Base-by-base conservation (phyloP, 2,797 vertebrate species). In the Poeciliopsis turneri region DNA sequence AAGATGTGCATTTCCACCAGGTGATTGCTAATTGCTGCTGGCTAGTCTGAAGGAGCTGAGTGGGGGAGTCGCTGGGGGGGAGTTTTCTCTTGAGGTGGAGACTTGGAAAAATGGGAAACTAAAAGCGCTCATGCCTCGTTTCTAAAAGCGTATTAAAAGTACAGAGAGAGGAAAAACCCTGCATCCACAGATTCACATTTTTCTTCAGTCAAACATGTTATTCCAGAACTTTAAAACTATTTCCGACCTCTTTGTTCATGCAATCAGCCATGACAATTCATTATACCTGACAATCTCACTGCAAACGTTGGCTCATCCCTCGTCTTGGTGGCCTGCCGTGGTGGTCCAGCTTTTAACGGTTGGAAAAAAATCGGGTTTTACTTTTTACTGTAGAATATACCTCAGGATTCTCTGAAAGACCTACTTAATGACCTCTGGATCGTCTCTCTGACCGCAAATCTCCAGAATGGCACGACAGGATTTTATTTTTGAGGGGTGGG, bases 401-500 rank as follows among this genome's bases (percentile, higher is more conserved):
- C 36, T 2, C 3, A 76, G 55, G 20, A 10, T 64, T 61, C 57
- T 49, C 16, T 66, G 18, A 7, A 25, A 47, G 73, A 12, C 6
- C 41, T 16, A 72, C 46, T 30, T 12, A 76, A 68, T 55, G 43
- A 78, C 73, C 59, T n/a, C 59, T 39, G 1, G 57, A 86, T 79
- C 78, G 72, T 84, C 49, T 66, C 13, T 43, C 59, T 79, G 73
- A 85, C 76, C 64, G 82, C 45, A 72, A 59, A 68, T 89, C 55
- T 71, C 66, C 30, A 33, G 72, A 76, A 80, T 80, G 77, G 78
- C 57, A 28, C 74, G 81, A 91, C 86, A 78, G 39, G 79, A 86
- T 82, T 84, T 84, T 77, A 33, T 76, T 64, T 51, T 46, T 1
- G 46, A 4, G 45, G 47, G 15, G 43, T 13, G 11, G 7, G 2